Percentiles rank a stretch among this genome's conserved stretches.
phyloP scores from a whole-genome alignment of 2,113 vertebrate genomes.

The Acanthisitta chloris region DNA sequence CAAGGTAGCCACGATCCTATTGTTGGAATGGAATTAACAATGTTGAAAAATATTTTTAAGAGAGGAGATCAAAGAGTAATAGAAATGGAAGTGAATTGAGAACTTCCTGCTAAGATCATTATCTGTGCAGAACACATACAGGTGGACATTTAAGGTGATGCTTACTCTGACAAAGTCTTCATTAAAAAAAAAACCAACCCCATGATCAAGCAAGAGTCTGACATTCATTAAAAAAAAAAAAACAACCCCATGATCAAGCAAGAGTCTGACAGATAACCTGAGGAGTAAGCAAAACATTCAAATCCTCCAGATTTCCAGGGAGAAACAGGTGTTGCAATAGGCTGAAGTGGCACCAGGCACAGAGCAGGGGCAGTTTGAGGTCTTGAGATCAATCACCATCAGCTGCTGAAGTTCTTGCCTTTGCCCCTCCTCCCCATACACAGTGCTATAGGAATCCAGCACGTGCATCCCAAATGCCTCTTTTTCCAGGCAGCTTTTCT shows the following conservation, averaged over 20 bases:
- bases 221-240: neutral
- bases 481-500: neutral
- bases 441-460: neutral
- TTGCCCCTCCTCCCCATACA: neutral
- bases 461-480: accelerated
- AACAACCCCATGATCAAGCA: accelerated
- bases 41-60: neutral
- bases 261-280: no score
- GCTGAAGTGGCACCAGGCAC: accelerated
- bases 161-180: neutral
- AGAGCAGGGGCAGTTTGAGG: neutral
- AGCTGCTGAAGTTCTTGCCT: neutral
- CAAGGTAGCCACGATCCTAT: neutral
- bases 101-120: neutral
- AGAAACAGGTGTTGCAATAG: neutral
- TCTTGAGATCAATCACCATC: neutral
- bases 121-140: neutral
- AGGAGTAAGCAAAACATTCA: neutral
- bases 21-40: neutral
- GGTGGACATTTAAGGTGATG: neutral
- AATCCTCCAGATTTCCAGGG: neutral
- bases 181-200: neutral
- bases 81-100: accelerated
- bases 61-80: neutral
- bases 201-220: accelerated